These are phyloP conservation scores for Apodemia duryi DNA, from an alignment of 2,888 invertebrate genomes.

Conservation along the genomic window DNA sequence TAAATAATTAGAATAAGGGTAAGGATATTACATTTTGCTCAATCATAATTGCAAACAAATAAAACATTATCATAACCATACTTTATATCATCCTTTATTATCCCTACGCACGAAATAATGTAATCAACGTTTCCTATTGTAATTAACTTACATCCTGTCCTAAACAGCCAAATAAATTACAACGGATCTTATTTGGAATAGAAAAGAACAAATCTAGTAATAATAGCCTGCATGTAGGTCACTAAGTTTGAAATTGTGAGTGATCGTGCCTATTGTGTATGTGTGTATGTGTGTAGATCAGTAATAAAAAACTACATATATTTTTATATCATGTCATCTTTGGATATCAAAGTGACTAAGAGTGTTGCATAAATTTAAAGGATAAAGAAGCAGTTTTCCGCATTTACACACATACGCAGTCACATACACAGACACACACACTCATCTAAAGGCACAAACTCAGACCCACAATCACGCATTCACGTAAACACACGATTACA, in stretches of 20 bases:
- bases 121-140: conserved; percentile 13
- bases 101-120: conserved; percentile 8
- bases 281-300: too few species aligned
- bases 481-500: too few species aligned
- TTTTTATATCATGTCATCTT: too few species aligned
- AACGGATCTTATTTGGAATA: neutral
- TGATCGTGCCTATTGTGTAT: too few species aligned
- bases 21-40: neutral
- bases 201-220: conserved; percentile 2
- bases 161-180: conserved; percentile 11
- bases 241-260: neutral
- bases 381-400: too few species aligned
- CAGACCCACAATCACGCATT: too few species aligned
- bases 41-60: conserved; percentile 3
- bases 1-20: neutral
- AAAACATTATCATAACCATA: neutral
- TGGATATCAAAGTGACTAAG: too few species aligned
- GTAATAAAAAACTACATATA: too few species aligned
- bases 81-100: conserved; percentile 13
- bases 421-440: too few species aligned
- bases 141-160: conserved; percentile 13
- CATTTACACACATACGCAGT: too few species aligned
- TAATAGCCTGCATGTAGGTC: neutral
- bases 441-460: too few species aligned
- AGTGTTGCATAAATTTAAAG: too few species aligned